phyloP scores from a whole-genome alignment of 2,888 invertebrate species.

The Agonopterix heracliana region DNA sequence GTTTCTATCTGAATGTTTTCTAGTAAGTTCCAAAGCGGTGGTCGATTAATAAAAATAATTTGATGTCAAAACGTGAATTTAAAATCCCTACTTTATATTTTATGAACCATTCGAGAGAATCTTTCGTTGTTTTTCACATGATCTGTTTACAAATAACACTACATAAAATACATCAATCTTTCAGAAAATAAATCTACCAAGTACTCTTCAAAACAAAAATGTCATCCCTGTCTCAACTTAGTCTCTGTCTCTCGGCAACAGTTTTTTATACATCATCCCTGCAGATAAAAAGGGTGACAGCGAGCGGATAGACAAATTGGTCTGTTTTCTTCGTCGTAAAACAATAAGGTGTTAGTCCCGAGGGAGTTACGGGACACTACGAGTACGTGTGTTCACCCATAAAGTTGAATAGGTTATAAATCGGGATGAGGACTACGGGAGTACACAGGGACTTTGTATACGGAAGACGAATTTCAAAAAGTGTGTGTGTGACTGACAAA shows the following conservation, averaged over 20 bases:
- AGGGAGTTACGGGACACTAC: slow-evolving; percentile 16
- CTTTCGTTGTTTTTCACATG: neutral
- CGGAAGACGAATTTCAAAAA: no score
- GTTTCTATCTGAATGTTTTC: no score
- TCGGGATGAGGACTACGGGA: slow-evolving; percentile 15
- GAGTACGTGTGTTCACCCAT: slow-evolving; percentile 27
- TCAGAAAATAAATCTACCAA: neutral
- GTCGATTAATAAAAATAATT: no score
- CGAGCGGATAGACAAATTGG: slow-evolving; percentile 48
- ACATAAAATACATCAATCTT: neutral
- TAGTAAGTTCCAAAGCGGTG: no score
- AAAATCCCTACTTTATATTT: no score
- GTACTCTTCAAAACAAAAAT: neutral
- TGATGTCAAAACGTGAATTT: no score
- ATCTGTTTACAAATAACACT: neutral
- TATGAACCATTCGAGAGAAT: neutral
- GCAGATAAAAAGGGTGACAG: slow-evolving; percentile 49
- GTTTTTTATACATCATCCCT: slow-evolving; percentile 32
- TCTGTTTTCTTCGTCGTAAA: slow-evolving; percentile 41
- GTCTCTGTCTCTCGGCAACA: slow-evolving; percentile 1
- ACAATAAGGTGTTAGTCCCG: slow-evolving; percentile 42
- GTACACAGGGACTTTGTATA: no score
- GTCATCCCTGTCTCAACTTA: neutral
- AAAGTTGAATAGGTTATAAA: slow-evolving; percentile 43
- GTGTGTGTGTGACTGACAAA: no score